Conservation (phyloP, 2,888 invertebrate species). For the Calameuta filiformis region DNA sequence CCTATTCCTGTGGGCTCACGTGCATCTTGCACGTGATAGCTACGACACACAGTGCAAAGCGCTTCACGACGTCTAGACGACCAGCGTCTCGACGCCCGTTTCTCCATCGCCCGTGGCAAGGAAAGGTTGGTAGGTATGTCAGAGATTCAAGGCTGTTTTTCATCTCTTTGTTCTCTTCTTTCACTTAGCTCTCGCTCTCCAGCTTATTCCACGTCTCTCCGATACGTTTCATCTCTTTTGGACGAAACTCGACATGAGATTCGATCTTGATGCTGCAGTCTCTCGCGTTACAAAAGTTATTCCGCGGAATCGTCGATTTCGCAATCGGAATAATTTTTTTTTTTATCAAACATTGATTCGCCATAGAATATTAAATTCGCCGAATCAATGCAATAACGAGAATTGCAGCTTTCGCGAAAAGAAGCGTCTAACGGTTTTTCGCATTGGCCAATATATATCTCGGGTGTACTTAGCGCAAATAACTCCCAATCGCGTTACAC, state of each 20-base stretch:
- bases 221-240: not conserved
- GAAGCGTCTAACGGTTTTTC: not conserved
- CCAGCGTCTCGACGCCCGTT: not conserved
- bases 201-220: not conserved
- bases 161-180: not conserved
- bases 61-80: not conserved
- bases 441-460: not conserved
- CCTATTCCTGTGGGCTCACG: not conserved
- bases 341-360: not conserved
- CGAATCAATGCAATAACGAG: not conserved
- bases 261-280: not conserved
- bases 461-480: not conserved
- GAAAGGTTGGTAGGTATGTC: not conserved
- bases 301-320: not conserved
- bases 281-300: not conserved
- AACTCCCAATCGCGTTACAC: not conserved
- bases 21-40: not conserved
- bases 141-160: not conserved
- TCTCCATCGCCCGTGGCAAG: not conserved
- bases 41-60: not conserved
- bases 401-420: not conserved
- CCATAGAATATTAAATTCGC: not conserved
- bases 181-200: not conserved
- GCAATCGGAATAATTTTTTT: no score
- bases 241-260: not conserved